phyloP scores from a whole-genome alignment of 2,888 invertebrate species.

The Himalopsyche tibetana region DNA sequence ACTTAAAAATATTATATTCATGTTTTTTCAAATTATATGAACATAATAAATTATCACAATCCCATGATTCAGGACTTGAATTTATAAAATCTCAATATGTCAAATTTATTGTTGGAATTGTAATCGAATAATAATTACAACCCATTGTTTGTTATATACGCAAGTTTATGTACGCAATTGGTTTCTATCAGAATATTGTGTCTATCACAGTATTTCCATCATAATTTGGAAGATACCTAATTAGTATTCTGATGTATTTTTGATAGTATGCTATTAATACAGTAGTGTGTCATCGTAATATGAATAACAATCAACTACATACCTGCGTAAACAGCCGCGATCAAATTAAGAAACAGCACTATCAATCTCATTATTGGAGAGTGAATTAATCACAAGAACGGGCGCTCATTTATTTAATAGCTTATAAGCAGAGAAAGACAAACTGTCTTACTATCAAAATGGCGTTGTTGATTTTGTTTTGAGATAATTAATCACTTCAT shows the following conservation, averaged over 20 bases:
- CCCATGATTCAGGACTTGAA: no score
- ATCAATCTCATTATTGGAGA: constrained; percentile 33
- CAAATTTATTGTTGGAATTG: no score
- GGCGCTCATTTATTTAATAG: constrained; percentile 21
- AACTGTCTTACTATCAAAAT: not conserved
- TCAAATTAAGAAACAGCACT: constrained; percentile 11
- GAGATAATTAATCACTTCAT: no score
- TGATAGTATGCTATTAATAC: not conserved
- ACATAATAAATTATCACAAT: no score
- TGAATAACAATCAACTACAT: constrained; percentile 31
- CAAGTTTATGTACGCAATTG: not conserved
- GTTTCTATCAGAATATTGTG: not conserved
- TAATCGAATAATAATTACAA: no score
- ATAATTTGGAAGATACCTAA: not conserved
- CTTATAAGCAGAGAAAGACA: not conserved
- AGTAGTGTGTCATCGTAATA: not conserved
- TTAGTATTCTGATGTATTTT: not conserved
- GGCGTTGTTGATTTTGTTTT: no score
- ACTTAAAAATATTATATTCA: no score
- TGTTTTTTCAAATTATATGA: no score
- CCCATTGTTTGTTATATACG: no score
- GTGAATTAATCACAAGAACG: not conserved
- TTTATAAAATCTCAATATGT: no score
- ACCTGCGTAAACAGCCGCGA: not conserved
- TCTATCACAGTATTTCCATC: not conserved